phyloP scores from a whole-genome alignment of 2,797 vertebrate species.

The Smutsia temminckii region DNA sequence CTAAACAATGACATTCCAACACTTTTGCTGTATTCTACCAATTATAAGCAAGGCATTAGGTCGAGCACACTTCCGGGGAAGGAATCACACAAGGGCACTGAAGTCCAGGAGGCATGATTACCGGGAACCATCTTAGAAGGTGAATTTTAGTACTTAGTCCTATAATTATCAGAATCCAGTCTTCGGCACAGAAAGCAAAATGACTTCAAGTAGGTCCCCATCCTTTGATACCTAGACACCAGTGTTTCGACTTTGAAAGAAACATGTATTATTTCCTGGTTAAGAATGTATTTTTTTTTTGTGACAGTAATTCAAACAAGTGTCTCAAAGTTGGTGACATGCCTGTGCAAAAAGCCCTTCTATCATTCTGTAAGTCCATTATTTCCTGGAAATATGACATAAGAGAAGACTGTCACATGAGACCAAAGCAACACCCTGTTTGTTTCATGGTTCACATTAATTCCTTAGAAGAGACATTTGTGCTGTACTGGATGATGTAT shows the following conservation, averaged over 20 bases:
- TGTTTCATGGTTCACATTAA: conserved; percentile 2
- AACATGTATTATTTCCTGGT: neutral
- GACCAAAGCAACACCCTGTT: neutral
- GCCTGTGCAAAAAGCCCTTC: neutral
- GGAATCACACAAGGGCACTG: neutral
- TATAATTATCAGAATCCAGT: neutral
- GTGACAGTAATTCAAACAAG: neutral
- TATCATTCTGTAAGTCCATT: neutral
- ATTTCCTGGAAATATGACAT: neutral
- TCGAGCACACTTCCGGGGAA: neutral
- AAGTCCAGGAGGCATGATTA: neutral
- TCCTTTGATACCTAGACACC: neutral
- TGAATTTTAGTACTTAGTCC: neutral
- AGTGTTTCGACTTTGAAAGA: neutral
- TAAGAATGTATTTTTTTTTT: neutral
- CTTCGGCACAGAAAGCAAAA: neutral
- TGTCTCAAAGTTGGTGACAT: neutral
- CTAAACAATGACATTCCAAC: neutral
- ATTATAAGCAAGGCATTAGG: neutral
- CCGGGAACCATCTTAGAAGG: neutral
- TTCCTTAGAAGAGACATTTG: neutral
- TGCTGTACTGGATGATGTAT: neutral
- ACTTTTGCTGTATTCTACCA: neutral
- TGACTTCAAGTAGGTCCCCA: neutral
- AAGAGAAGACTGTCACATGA: neutral